A percentile compares a stretch with the other conserved stretches of the same genome.
These are phyloP conservation scores for Macrophya annulata DNA, from an alignment of 2,888 invertebrate species.

Conservation along the genomic window DNA sequence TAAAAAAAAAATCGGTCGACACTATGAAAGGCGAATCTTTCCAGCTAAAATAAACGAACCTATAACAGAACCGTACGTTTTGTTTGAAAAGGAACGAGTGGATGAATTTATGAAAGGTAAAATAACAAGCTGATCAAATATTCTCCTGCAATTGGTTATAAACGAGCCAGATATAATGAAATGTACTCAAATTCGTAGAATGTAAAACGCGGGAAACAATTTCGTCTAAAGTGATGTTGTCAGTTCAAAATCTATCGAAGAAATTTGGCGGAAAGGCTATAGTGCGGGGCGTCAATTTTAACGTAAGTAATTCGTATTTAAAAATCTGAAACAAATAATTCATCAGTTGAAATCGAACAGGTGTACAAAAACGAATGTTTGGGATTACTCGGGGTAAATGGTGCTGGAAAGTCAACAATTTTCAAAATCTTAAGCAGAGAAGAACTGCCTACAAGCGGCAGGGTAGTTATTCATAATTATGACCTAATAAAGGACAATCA, in stretches of 20 bases:
- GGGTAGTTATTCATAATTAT: constrained; percentile 56
- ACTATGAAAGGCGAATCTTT: not conserved
- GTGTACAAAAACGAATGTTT: constrained; percentile 62
- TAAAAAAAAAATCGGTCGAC: constrained; percentile 8
- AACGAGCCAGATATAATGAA: not conserved
- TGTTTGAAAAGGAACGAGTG: constrained; percentile 26
- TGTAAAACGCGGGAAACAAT: constrained; percentile 48
- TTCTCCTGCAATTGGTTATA: not conserved
- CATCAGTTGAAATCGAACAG: constrained; percentile 46
- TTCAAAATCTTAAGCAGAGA: constrained; percentile 61
- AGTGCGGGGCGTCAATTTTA: constrained; percentile 57
- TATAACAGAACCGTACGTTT: constrained; percentile 14
- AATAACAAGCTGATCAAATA: not conserved
- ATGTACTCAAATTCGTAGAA: constrained; percentile 15
- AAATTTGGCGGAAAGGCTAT: constrained; percentile 29
- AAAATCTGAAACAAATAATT: not conserved
- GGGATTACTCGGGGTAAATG: constrained; percentile 63
- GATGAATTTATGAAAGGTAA: constrained; percentile 45
- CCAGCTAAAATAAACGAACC: not conserved
- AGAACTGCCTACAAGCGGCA: constrained; percentile 59
- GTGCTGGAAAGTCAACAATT: constrained; percentile 63
- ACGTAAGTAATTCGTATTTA: constrained; percentile 41
- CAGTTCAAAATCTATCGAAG: constrained; percentile 60
- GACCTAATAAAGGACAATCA: constrained; percentile 58
- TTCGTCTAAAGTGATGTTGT: constrained; percentile 55